phyloP scores from a whole-genome alignment of 2,113 vertebrate genomes.

The Cheirogaleus medius region DNA sequence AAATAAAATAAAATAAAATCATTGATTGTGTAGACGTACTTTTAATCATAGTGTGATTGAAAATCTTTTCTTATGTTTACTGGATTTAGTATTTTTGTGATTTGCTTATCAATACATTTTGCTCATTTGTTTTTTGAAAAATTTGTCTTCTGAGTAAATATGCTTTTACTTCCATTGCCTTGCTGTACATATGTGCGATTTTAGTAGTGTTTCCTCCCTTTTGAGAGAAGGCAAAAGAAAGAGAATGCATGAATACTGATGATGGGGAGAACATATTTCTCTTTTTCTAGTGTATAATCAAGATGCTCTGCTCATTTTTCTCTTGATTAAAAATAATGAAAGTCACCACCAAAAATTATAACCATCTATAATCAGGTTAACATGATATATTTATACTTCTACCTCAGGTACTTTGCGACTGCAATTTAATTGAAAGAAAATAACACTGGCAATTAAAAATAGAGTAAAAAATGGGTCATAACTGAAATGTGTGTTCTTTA shows the following conservation, averaged over 20 bases:
- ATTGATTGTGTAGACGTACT: neutral
- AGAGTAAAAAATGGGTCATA: conserved; percentile 16
- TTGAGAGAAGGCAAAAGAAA: neutral
- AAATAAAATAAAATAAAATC: too few species aligned
- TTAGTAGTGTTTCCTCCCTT: neutral
- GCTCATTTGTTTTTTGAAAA: neutral
- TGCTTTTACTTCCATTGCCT: neutral
- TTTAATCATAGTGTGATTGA: neutral
- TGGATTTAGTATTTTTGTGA: neutral
- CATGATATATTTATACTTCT: conserved; percentile 22
- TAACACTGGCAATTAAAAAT: conserved; percentile 60
- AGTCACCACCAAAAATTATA: neutral
- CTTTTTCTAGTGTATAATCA: neutral
- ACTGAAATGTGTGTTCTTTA: conserved; percentile 18
- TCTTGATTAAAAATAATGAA: neutral
- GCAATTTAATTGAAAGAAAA: conserved; percentile 52
- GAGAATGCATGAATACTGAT: neutral
- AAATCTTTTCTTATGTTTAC: neutral
- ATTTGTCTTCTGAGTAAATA: neutral
- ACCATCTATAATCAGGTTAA: conserved; percentile 31
- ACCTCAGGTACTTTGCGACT: conserved; percentile 15
- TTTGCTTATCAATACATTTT: neutral
- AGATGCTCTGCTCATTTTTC: neutral
- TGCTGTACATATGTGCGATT: neutral
- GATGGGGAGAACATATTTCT: neutral